phyloP scores from a whole-genome alignment of 2,113 vertebrate species.

The Dromiciops gliroides region DNA sequence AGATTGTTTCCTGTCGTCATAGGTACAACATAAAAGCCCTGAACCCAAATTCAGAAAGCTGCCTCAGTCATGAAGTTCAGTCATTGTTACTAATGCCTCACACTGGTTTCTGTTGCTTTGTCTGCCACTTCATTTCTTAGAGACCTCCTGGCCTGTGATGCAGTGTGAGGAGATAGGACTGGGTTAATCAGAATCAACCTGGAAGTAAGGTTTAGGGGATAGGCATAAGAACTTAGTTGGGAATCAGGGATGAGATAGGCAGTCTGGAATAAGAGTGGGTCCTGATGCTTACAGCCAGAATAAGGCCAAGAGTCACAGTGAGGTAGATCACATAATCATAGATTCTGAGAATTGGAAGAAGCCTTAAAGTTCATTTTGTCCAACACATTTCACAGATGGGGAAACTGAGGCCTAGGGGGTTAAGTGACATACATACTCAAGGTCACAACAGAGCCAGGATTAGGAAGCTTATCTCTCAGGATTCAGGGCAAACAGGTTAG shows the following conservation, averaged over 20 bases:
- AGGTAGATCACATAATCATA: background rate
- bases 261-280: background rate
- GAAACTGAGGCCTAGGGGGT: background rate
- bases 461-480: background rate
- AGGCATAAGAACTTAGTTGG: background rate
- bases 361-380: background rate
- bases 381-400: background rate
- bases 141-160: background rate
- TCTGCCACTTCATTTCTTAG: background rate
- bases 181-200: background rate
- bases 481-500: background rate
- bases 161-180: background rate
- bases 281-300: background rate
- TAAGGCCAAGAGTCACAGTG: background rate
- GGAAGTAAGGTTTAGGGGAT: background rate
- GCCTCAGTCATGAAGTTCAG: background rate
- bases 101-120: background rate
- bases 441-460: background rate
- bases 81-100: fast-evolving
- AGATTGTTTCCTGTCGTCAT: background rate
- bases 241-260: background rate
- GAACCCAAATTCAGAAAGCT: background rate
- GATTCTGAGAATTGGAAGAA: background rate
- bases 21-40: background rate
- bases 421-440: background rate